Conservation (phyloP, 2,113 vertebrate species). For the Lasiurus borealis region DNA sequence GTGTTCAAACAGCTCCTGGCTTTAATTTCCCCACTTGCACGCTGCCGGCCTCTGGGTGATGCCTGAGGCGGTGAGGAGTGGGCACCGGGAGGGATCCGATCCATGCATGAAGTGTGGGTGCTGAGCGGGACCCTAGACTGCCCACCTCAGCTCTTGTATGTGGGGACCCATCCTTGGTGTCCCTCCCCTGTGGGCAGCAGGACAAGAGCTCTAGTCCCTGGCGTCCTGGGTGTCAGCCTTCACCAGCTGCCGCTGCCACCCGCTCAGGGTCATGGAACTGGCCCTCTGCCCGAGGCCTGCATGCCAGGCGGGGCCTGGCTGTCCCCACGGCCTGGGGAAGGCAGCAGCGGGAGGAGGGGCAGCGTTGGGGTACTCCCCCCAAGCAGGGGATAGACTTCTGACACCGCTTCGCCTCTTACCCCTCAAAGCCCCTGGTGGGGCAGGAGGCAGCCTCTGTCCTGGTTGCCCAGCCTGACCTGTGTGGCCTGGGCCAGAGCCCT, state of each 20-base stretch:
- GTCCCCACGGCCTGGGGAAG: neutral
- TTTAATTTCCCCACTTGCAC: neutral
- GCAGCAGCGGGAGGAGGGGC: neutral
- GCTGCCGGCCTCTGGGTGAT: neutral
- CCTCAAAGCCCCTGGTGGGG: neutral
- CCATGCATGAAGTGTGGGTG: rapidly evolving
- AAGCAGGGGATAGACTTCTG: neutral
- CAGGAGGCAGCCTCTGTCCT: rapidly evolving
- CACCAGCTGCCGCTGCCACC: neutral
- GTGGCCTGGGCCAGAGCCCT: neutral
- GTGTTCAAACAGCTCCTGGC: neutral
- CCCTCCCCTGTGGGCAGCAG: neutral
- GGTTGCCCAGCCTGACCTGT: neutral
- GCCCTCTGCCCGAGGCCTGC: rapidly evolving
- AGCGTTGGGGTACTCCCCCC: neutral
- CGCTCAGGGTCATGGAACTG: rapidly evolving
- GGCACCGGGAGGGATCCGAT: neutral
- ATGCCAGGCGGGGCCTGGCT: neutral
- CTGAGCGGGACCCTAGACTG: rapidly evolving
- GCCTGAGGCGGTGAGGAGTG: rapidly evolving
- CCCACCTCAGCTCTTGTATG: rapidly evolving
- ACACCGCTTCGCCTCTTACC: neutral
- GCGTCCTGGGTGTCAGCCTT: rapidly evolving
- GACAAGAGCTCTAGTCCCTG: neutral
- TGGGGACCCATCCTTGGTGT: rapidly evolving